These are phyloP conservation scores for Gari tellinella DNA, from an alignment of 2,888 invertebrate species.

Conservation along the genomic window DNA sequence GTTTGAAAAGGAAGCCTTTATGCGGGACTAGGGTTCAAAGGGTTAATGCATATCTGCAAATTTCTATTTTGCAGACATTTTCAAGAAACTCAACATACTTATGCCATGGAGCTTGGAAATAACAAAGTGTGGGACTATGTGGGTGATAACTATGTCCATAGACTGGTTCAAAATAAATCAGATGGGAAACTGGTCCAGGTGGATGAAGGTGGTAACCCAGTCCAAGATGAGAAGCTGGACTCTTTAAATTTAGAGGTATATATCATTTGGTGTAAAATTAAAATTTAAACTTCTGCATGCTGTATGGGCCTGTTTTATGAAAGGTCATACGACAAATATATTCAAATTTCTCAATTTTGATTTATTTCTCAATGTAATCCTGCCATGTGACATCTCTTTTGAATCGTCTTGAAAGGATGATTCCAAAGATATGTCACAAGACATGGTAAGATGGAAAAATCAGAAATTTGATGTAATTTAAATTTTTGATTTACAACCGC, in stretches of 20 bases:
- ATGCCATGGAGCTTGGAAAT: conserved; percentile 97
- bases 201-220: conserved; percentile 78
- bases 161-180: conserved; percentile 97
- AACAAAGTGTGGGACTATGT: conserved; percentile 99
- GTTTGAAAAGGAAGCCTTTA: too few species aligned
- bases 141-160: conserved; percentile 98
- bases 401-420: too few species aligned
- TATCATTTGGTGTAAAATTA: background rate
- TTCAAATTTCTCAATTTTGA: too few species aligned
- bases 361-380: too few species aligned
- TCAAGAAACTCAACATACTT: conserved; percentile 97
- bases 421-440: too few species aligned
- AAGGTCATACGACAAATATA: too few species aligned
- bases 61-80: conserved; percentile 89
- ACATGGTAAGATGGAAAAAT: too few species aligned
- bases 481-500: too few species aligned
- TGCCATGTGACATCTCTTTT: too few species aligned
- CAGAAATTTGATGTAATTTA: too few species aligned
- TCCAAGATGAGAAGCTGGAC: conserved; percentile 93
- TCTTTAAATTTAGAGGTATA: conserved; percentile 93
- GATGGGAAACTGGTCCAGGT: conserved; percentile 96
- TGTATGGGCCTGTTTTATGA: background rate
- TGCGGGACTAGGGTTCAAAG: too few species aligned
- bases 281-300: background rate
- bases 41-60: too few species aligned